A percentile compares a stretch with the other conserved stretches of the same genome.
Evolutionary conservation across 2,797 vertebrate genomes (phyloP).

Genomic region (Liparis tanakae): DNA sequence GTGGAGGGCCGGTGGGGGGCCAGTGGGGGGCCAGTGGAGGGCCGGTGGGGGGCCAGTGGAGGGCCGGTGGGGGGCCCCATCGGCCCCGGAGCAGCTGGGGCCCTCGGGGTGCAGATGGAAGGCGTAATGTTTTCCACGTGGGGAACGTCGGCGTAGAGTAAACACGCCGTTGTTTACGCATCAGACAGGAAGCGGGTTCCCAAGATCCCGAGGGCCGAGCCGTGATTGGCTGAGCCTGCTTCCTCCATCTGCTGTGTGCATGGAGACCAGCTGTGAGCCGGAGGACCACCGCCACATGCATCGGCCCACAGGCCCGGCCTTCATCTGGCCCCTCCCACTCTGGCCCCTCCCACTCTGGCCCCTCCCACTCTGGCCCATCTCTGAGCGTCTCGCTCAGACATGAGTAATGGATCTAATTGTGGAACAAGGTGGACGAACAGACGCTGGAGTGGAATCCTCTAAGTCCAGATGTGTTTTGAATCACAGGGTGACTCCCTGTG

Average conservation of each 20-base stretch:
- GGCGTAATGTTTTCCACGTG: constrained; percentile 46
- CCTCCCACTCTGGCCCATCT: background rate
- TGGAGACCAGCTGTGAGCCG: constrained; percentile 23
- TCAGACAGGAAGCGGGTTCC: constrained; percentile 51
- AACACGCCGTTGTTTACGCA: constrained; percentile 54
- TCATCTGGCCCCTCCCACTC: constrained; percentile 21
- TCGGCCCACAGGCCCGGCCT: constrained; percentile 41
- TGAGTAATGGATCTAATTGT: constrained; percentile 39
- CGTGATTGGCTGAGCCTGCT: constrained; percentile 44
- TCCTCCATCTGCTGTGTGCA: constrained; percentile 53
- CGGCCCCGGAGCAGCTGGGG: background rate
- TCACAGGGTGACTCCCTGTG: constrained; percentile 62
- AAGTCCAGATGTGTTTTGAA: constrained; percentile 77
- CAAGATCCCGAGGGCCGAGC: constrained; percentile 35
- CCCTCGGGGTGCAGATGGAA: constrained; percentile 27
- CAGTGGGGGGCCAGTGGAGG: too few relatives aligned
- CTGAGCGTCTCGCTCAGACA: constrained; percentile 16
- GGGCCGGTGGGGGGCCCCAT: constrained; percentile 2
- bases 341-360: too few relatives aligned
- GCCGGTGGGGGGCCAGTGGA: too few relatives aligned
- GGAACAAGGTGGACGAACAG: constrained; percentile 70
- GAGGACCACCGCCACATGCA: constrained; percentile 44
- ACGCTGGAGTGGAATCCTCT: constrained; percentile 38
- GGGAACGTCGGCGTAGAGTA: constrained; percentile 43
- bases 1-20: too few relatives aligned